phyloP scores from a whole-genome alignment of 2,888 invertebrate genomes.

The Cryptocheilus praepositus region DNA sequence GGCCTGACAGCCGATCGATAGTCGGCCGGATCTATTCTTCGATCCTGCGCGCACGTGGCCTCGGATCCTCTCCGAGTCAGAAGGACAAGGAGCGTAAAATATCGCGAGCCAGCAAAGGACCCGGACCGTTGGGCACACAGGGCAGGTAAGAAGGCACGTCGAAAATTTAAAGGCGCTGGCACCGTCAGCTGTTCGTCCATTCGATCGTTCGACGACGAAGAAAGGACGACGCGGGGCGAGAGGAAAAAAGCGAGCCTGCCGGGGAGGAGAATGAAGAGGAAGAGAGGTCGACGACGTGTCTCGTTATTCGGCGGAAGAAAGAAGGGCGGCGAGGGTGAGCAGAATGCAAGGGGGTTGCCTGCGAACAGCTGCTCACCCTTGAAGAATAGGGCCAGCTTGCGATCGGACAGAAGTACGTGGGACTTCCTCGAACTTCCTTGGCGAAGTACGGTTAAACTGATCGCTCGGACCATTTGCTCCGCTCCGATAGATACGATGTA shows the following conservation, averaged over 20 bases:
- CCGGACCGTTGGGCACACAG: slow-evolving; percentile 9
- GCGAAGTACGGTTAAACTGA: too few species aligned
- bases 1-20: neutral
- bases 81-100: too few species aligned
- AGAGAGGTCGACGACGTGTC: neutral
- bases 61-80: too few species aligned
- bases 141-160: slow-evolving; percentile 42
- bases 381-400: slow-evolving; percentile 31
- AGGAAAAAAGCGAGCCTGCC: too few species aligned
- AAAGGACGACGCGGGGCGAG: too few species aligned
- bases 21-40: slow-evolving; percentile 4
- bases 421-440: too few species aligned
- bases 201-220: slow-evolving; percentile 1
- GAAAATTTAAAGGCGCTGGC: slow-evolving; percentile 39
- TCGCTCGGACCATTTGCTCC: too few species aligned
- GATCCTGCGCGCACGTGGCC: too few species aligned
- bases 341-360: slow-evolving; percentile 29
- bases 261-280: slow-evolving; percentile 12
- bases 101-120: slow-evolving; percentile 25
- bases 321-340: slow-evolving; percentile 26
- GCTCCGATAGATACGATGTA: too few species aligned
- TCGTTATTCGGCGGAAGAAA: slow-evolving; percentile 9
- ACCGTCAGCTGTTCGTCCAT: slow-evolving; percentile 47
- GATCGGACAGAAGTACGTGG: too few species aligned
- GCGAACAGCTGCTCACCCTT: slow-evolving; percentile 44